Conservation (phyloP, 2,888 invertebrate species). For the Parascotia fuliginaria region DNA sequence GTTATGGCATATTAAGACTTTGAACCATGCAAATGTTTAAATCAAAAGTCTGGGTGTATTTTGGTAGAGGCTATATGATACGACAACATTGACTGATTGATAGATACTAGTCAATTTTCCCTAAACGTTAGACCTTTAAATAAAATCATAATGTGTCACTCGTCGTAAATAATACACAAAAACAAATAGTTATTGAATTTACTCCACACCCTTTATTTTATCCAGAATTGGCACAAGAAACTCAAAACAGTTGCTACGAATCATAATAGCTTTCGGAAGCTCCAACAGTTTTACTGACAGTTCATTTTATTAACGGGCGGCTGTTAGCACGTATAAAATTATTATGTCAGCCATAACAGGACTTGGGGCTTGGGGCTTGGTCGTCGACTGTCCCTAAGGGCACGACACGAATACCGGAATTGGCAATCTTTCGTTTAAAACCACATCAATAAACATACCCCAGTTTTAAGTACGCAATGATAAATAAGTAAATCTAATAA, state of each 20-base stretch:
- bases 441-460: background rate
- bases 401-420: conserved; percentile 28
- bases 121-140: no score
- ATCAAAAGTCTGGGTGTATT: no score
- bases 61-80: no score
- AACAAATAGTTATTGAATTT: background rate
- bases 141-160: background rate
- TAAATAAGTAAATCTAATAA: background rate
- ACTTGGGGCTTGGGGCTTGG: conserved; percentile 36
- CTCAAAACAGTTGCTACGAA: conserved; percentile 1
- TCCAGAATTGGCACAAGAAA: background rate
- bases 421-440: conserved; percentile 4
- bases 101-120: no score
- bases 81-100: no score
- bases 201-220: background rate
- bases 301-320: conserved; percentile 32
- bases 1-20: no score
- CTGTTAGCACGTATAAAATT: conserved; percentile 41
- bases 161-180: background rate
- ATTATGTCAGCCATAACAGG: conserved; percentile 40
- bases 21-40: no score
- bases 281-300: conserved; percentile 17
- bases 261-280: conserved; percentile 10
- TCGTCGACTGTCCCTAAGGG: conserved; percentile 30
- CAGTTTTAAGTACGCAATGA: background rate